Evolutionary conservation across 2,888 invertebrate genomes (phyloP).

Genomic region (Chirona hameri): DNA sequence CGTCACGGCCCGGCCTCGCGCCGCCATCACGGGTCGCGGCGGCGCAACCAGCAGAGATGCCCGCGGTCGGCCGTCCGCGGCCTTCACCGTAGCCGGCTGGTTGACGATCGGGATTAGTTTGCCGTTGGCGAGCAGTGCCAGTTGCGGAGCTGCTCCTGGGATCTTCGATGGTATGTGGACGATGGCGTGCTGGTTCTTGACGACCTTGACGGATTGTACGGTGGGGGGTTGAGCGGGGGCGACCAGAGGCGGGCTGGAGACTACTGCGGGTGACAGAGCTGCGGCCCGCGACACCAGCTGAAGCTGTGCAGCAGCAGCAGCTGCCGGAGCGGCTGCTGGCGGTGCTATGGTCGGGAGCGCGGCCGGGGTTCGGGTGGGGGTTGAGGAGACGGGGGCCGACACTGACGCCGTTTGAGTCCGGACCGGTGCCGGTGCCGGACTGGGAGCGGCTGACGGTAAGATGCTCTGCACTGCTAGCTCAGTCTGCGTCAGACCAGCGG

Average conservation of each 20-base stretch:
- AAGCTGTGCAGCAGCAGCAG: background rate
- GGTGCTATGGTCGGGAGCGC: background rate
- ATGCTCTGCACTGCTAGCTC: slow-evolving; percentile 24
- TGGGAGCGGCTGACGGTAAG: background rate
- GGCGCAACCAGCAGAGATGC: background rate
- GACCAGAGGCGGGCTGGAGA: background rate
- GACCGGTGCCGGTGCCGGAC: background rate
- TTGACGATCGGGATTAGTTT: slow-evolving; percentile 22
- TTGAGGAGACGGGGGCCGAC: background rate
- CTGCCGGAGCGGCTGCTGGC: background rate
- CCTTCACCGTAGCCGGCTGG: background rate
- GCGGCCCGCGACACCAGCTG: background rate
- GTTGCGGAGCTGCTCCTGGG: background rate
- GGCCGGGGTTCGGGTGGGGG: background rate
- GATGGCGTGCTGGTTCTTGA: slow-evolving; percentile 25
- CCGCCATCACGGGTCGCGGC: background rate
- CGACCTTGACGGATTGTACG: background rate
- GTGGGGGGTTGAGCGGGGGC: background rate
- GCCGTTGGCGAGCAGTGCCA: slow-evolving; percentile 10
- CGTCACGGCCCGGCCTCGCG: background rate
- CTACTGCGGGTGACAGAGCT: background rate
- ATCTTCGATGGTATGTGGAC: background rate
- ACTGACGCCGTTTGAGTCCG: background rate
- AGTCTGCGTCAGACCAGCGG: background rate
- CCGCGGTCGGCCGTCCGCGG: background rate